These are phyloP conservation scores for Brenthis hecate DNA, from an alignment of 2,888 invertebrate species.

Conservation along the genomic window DNA sequence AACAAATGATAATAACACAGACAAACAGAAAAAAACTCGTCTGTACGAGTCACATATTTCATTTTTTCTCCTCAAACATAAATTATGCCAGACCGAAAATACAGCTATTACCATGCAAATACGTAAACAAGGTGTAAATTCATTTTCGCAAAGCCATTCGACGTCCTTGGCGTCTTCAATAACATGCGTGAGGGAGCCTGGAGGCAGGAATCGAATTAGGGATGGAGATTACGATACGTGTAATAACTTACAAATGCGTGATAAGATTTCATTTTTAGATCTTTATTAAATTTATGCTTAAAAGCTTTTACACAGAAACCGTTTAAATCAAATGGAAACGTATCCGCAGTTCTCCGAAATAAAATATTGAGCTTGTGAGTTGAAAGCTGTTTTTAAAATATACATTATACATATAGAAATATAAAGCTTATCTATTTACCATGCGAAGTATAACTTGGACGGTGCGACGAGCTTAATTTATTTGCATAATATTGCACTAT, in stretches of 20 bases:
- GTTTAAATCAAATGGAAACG: background rate
- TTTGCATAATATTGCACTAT: too few species aligned
- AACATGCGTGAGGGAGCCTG: conserved; percentile 25
- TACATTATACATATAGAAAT: too few species aligned
- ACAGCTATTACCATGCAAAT: conserved; percentile 32
- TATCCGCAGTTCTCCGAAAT: too few species aligned
- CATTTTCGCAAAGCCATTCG: conserved; percentile 33
- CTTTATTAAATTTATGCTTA: conserved; percentile 4
- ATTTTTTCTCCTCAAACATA: conserved; percentile 1
- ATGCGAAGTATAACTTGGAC: too few species aligned
- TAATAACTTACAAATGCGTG: conserved; percentile 30
- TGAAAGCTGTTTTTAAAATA: too few species aligned
- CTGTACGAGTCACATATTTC: background rate
- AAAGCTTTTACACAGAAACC: conserved; percentile 4
- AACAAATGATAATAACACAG: too few species aligned
- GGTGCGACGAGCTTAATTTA: too few species aligned
- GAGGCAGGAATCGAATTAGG: conserved; percentile 28
- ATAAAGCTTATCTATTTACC: too few species aligned
- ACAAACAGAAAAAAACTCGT: too few species aligned
- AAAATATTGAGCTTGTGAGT: too few species aligned
- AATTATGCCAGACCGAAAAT: conserved; percentile 14
- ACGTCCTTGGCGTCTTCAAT: conserved; percentile 27
- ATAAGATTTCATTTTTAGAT: conserved; percentile 18
- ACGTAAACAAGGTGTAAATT: conserved; percentile 35
- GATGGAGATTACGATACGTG: conserved; percentile 35